Evolutionary conservation across 2,113 vertebrate species (phyloP), one percentile per base, ranked within the genome.

Genomic region (Muscicapa adusta): DNA sequence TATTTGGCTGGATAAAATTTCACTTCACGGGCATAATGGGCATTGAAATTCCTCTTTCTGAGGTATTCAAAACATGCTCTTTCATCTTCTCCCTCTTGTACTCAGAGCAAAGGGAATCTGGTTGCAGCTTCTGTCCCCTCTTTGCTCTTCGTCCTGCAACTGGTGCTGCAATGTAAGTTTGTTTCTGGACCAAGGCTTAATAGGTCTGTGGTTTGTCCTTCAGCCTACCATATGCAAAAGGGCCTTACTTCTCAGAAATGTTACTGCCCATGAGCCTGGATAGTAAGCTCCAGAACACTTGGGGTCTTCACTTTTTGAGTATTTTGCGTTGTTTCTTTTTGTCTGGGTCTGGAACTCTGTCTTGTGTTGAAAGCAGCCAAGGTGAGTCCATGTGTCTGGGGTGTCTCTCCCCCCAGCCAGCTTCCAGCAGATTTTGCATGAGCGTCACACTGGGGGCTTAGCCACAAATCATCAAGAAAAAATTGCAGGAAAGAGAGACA

Each of bases 1-100:
- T 74, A 29, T 91, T 95, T 93, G 62, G 33, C 81, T 88, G 68
- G 66, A 82, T 92, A 87, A 80, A 77, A 85, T 94, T 93, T 91
- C 87, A 88, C 60, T 96, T 92, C 48, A 42, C 79, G 73, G 42
- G 45, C 58, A 72, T 91, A 89, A 92, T 58, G 61, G 57, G 28
- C 81, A 47, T 25, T 89, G 85, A 91, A 85, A 65, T 5, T 23
- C 56, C 18, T 53, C 50, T 85, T 88, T 91, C 50, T 43, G 53
- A 91, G 48, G 31, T 20, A 48, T 34, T 47, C 29, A 61, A 34
- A 93, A 56, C n/a, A 53, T 57, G 42, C 43, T 33, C 34, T 92
- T 92, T 80, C 34, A 70, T 88, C 74, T 91, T 85, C n/a, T 28
- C 2, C 2, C 14, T 89, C 31, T n/a, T 36, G 34, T 50, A 54